Percentiles rank a stretch among this genome's conserved stretches.
These are phyloP conservation scores for Riparia riparia DNA, from an alignment of 2,113 vertebrate species.

Conservation along the genomic window DNA sequence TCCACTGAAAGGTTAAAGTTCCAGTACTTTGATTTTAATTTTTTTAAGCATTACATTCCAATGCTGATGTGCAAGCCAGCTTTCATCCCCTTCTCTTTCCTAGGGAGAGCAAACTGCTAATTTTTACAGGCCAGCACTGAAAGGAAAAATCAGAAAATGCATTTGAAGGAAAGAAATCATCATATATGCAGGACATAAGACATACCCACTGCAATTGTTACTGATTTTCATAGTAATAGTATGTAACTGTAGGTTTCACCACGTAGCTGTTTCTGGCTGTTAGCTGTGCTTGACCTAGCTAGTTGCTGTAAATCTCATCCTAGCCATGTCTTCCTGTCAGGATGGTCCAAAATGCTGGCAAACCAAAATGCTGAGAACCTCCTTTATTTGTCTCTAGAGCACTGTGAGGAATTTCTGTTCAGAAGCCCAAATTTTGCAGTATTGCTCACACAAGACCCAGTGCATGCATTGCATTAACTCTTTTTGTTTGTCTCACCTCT, in stretches of 20 bases:
- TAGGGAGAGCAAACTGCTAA: not conserved
- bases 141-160: not conserved
- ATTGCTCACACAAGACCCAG: not conserved
- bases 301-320: not conserved
- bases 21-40: not conserved
- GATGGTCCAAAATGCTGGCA: not conserved
- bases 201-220: not conserved
- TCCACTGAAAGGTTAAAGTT: not conserved
- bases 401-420: not conserved
- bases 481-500: not conserved
- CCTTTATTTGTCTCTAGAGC: not conserved
- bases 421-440: not conserved
- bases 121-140: not conserved
- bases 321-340: not conserved
- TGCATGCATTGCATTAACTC: not conserved
- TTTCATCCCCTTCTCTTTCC: not conserved
- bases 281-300: not conserved
- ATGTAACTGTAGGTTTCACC: not conserved
- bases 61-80: not conserved
- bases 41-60: not conserved
- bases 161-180: not conserved
- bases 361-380: not conserved
- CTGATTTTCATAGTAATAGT: not conserved
- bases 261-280: not conserved
- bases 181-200: not conserved